Conservation (phyloP, 2,113 vertebrate genomes). For the Cryptotis parvus region DNA sequence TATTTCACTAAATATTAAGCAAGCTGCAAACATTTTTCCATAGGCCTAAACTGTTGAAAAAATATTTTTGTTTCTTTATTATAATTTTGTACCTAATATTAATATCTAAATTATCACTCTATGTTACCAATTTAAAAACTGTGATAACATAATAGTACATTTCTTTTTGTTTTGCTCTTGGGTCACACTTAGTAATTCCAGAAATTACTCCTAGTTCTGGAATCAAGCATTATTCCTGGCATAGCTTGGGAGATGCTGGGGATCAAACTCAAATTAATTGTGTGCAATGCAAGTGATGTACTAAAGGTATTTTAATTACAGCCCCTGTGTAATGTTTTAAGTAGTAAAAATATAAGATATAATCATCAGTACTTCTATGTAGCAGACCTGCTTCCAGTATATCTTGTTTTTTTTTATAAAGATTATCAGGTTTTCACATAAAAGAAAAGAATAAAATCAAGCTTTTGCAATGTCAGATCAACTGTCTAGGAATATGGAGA, state of each 20-base stretch:
- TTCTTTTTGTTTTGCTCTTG: no score
- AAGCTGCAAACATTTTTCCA: slow-evolving; percentile 2
- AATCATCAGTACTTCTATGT: background rate
- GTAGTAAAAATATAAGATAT: background rate
- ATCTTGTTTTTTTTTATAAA: slow-evolving; percentile 34
- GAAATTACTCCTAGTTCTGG: no score
- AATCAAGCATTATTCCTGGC: no score
- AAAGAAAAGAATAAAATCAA: slow-evolving; percentile 57
- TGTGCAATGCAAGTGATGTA: no score
- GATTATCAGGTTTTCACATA: slow-evolving; percentile 40
- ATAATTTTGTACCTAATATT: slow-evolving; percentile 12
- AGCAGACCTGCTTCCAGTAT: background rate
- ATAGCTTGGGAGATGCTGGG: no score
- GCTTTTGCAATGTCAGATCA: slow-evolving; percentile 47
- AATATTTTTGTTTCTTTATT: slow-evolving; percentile 13
- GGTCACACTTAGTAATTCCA: no score
- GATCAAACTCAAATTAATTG: no score
- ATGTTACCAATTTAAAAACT: background rate
- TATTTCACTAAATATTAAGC: slow-evolving; percentile 43
- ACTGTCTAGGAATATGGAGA: slow-evolving; percentile 30
- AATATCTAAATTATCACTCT: background rate
- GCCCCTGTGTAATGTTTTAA: background rate
- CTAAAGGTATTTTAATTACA: no score
- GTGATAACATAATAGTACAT: background rate
- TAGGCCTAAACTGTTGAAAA: slow-evolving; percentile 31